phyloP scores from a whole-genome alignment of 23 tunicate genomes.

The Ciona savignyi region DNA sequence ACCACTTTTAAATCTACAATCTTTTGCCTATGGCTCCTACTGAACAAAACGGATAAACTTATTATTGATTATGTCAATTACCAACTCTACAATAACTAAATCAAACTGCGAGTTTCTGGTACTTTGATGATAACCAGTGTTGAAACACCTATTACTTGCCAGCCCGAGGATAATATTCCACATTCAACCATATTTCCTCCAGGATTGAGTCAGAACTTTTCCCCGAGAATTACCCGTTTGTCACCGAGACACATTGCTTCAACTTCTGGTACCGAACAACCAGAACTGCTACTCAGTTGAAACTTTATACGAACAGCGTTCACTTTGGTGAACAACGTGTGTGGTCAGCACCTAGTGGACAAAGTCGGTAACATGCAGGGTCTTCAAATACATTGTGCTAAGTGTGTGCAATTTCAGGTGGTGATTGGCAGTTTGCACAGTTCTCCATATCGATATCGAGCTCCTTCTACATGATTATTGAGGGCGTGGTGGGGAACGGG shows the following conservation, averaged over 20 bases:
- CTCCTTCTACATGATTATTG: slow-evolving; percentile 32
- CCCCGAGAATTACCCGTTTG: slow-evolving; percentile 33
- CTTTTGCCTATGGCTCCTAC: too few species aligned
- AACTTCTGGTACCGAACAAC: slow-evolving; percentile 52
- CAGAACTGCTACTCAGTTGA: slow-evolving; percentile 17
- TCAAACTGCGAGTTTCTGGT: too few species aligned
- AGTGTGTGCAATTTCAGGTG: too few species aligned
- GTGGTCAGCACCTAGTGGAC: slow-evolving; percentile 12
- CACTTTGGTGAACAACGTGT: slow-evolving; percentile 27
- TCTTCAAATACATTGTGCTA: too few species aligned
- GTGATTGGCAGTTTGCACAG: slow-evolving; percentile 18
- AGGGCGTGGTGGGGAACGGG: slow-evolving; percentile 29
- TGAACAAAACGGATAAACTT: too few species aligned
- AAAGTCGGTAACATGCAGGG: too few species aligned
- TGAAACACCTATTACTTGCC: too few species aligned
- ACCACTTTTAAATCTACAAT: too few species aligned
- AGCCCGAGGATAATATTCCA: too few species aligned
- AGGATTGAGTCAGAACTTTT: slow-evolving; percentile 71
- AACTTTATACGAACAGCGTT: slow-evolving; percentile 11
- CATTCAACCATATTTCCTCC: slow-evolving; percentile 2
- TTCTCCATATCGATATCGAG: slow-evolving; percentile 19
- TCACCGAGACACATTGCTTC: slow-evolving; percentile 34
- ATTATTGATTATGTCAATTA: too few species aligned
- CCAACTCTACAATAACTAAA: too few species aligned
- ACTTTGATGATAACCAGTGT: too few species aligned